Evolutionary conservation across 1,140 invertebrate genomes (phyloP).

Genomic region (Ceratosolen fusciceps): DNA sequence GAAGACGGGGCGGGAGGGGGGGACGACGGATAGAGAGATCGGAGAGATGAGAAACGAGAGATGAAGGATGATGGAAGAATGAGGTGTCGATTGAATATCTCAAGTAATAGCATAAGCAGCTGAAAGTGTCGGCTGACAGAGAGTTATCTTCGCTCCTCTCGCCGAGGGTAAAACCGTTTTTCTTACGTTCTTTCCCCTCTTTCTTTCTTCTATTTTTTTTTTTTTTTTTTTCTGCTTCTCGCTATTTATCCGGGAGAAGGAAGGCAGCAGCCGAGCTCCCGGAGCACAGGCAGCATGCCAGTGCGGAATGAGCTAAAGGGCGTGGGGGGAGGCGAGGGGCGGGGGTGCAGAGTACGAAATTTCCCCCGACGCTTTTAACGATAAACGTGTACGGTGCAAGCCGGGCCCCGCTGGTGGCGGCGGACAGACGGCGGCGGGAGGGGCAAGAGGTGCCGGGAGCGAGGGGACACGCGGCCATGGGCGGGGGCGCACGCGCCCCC

Average conservation of each 20-base stretch:
- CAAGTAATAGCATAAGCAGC: neutral
- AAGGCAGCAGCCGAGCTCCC: neutral
- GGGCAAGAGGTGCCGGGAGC: too few species aligned
- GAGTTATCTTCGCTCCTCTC: slow-evolving; percentile 12
- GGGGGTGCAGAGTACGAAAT: slow-evolving; percentile 54
- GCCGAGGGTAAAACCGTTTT: slow-evolving; percentile 28
- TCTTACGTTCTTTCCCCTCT: too few species aligned
- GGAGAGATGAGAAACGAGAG: neutral
- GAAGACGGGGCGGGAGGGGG: neutral
- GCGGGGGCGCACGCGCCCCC: slow-evolving; percentile 20
- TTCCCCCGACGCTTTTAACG: slow-evolving; percentile 60
- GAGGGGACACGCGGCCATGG: slow-evolving; percentile 15
- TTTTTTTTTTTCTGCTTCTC: too few species aligned
- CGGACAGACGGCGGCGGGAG: too few species aligned
- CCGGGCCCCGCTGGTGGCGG: too few species aligned
- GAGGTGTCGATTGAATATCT: slow-evolving; percentile 21
- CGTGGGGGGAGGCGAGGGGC: slow-evolving; percentile 17
- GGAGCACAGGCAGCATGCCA: neutral
- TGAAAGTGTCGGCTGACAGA: slow-evolving; percentile 18
- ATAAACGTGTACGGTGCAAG: slow-evolving; percentile 55
- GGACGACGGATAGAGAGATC: too few species aligned
- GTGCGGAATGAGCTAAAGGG: neutral
- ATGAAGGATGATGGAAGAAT: neutral
- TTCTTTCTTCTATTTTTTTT: too few species aligned
- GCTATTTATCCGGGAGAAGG: neutral